A percentile compares a stretch with the other conserved stretches of the same genome.
Evolutionary conservation across 2,797 vertebrate species (phyloP).

Genomic region (Siniperca scherzeri): DNA sequence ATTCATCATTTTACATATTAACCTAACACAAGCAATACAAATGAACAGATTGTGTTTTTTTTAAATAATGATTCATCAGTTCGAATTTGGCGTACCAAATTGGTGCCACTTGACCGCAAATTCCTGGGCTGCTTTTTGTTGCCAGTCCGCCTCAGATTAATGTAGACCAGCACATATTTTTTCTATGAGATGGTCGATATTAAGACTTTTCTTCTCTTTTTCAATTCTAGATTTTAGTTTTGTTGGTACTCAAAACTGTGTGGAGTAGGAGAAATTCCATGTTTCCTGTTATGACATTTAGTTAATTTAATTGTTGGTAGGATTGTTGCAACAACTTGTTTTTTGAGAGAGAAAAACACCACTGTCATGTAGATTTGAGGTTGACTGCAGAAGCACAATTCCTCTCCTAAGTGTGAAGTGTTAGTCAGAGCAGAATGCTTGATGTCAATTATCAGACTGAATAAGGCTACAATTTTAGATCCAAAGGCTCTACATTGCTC

Average conservation of each 20-base stretch:
- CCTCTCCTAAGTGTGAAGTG: constrained; percentile 33
- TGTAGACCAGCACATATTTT: constrained; percentile 14
- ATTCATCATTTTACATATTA: no score
- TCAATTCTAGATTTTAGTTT: not conserved
- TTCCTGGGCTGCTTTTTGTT: no score
- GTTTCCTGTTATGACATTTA: not conserved
- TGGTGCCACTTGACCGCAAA: no score
- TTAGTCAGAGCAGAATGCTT: constrained; percentile 37
- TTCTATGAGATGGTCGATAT: not conserved
- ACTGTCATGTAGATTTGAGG: not conserved
- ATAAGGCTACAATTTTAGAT: constrained; percentile 62
- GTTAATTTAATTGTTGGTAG: not conserved
- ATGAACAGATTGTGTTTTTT: no score
- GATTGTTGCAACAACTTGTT: not conserved
- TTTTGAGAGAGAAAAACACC: not conserved
- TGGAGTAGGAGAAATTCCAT: not conserved
- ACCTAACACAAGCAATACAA: no score
- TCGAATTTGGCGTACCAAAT: no score
- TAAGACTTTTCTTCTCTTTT: not conserved
- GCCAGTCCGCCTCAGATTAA: not conserved
- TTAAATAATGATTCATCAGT: no score
- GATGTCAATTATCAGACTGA: constrained; percentile 69
- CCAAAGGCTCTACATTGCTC: constrained; percentile 48
- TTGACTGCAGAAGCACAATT: constrained; percentile 30
- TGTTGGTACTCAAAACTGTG: not conserved